Evolutionary conservation across 2,888 invertebrate genomes (phyloP).

Genomic region (Bugula neritina): DNA sequence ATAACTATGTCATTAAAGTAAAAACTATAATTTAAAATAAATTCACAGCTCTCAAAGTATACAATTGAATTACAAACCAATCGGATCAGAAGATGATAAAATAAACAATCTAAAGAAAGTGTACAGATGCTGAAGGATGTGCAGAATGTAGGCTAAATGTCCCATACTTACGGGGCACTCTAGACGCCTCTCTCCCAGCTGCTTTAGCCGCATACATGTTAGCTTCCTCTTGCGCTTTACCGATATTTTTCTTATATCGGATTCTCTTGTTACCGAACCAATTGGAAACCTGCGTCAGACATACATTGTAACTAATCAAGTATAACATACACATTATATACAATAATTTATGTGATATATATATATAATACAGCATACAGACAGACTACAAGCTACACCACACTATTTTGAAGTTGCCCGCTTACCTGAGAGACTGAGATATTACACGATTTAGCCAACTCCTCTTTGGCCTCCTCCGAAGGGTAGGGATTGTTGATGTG

Average conservation of each 20-base stretch:
- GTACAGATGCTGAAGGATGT: too few species aligned
- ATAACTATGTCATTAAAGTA: too few species aligned
- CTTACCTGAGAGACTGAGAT: slow-evolving; percentile 90
- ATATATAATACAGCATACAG: too few species aligned
- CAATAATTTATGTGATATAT: too few species aligned
- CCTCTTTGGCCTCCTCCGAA: slow-evolving; percentile 99
- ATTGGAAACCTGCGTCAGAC: slow-evolving; percentile 75
- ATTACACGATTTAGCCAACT: slow-evolving; percentile 95
- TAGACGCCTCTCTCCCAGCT: slow-evolving; percentile 57
- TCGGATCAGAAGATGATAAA: too few species aligned
- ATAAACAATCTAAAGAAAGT: too few species aligned
- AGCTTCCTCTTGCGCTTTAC: slow-evolving; percentile 98
- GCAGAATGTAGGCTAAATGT: too few species aligned
- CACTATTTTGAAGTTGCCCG: too few species aligned
- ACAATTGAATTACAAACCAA: too few species aligned
- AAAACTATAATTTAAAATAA: too few species aligned
- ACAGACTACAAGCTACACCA: too few species aligned
- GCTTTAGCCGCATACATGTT: slow-evolving; percentile 98
- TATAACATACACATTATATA: not conserved
- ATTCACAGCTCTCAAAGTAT: too few species aligned
- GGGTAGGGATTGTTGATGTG: slow-evolving; percentile 99
- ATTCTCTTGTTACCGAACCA: slow-evolving; percentile 99
- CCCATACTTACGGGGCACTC: not conserved
- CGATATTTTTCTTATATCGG: slow-evolving; percentile 99
- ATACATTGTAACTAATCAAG: not conserved